These are phyloP conservation scores for Formicarius rufipectus DNA, from an alignment of 2,113 vertebrate species.

Conservation along the genomic window DNA sequence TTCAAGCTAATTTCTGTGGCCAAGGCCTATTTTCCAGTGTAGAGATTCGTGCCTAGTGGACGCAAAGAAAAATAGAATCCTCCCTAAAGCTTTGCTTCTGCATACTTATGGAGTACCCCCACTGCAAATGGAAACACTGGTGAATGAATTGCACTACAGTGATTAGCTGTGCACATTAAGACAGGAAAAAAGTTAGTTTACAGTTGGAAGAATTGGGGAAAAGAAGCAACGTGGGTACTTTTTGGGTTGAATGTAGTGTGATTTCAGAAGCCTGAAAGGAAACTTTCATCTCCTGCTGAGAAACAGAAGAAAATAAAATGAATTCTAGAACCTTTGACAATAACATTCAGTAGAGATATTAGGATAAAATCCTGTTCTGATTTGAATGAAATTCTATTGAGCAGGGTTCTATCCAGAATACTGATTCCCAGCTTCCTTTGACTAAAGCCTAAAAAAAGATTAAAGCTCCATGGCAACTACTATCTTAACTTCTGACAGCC, in stretches of 20 bases:
- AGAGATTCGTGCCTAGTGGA: not conserved
- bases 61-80: not conserved
- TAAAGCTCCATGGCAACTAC: slow-evolving; percentile 67
- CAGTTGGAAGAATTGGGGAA: not conserved
- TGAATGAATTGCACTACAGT: not conserved
- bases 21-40: not conserved
- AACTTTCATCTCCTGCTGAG: not conserved
- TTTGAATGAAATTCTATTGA: slow-evolving; percentile 46
- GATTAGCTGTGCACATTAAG: not conserved
- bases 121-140: not conserved
- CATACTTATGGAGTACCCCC: not conserved
- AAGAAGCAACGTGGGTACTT: not conserved
- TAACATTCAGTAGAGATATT: not conserved
- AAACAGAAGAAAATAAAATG: not conserved
- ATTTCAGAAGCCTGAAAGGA: not conserved
- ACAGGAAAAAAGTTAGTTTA: not conserved
- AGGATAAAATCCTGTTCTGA: slow-evolving; percentile 18
- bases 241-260: not conserved
- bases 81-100: not conserved
- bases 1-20: not conserved
- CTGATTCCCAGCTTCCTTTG: slow-evolving; percentile 49
- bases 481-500: slow-evolving; percentile 61
- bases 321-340: not conserved
- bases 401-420: slow-evolving; percentile 35
- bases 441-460: slow-evolving; percentile 67